Conservation (phyloP, 2,113 vertebrate species). For the Prinia subflava region DNA sequence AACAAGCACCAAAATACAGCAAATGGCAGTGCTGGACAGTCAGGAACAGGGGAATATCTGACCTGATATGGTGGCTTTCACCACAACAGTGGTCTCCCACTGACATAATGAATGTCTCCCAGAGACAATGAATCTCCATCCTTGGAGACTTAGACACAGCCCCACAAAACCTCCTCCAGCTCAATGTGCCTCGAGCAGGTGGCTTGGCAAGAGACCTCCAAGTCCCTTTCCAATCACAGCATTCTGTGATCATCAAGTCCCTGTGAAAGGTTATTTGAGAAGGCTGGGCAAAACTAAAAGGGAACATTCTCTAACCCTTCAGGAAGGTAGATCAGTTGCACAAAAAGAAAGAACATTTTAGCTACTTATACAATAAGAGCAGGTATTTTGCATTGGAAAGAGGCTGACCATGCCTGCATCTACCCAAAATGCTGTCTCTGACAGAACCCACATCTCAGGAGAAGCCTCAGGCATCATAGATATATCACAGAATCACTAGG, state of each 20-base stretch:
- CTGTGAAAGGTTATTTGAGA: not conserved
- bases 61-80: not conserved
- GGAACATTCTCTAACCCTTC: not conserved
- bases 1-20: not conserved
- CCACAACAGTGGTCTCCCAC: not conserved
- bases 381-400: not conserved
- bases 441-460: not conserved
- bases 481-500: not conserved
- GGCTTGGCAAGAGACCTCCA: not conserved
- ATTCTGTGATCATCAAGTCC: not conserved
- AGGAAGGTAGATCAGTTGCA: not conserved
- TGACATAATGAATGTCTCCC: too few species aligned
- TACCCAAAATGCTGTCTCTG: not conserved
- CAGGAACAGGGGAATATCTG: not conserved
- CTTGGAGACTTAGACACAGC: not conserved
- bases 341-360: not conserved
- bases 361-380: not conserved
- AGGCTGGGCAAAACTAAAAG: not conserved
- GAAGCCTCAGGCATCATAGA: not conserved
- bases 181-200: fast-evolving
- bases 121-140: not conserved
- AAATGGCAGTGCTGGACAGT: not conserved
- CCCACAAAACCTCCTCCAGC: not conserved
- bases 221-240: not conserved
- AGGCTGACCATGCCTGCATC: not conserved